Evolutionary conservation across 2,797 vertebrate genomes (phyloP).

Genomic region (Danio kyathit): DNA sequence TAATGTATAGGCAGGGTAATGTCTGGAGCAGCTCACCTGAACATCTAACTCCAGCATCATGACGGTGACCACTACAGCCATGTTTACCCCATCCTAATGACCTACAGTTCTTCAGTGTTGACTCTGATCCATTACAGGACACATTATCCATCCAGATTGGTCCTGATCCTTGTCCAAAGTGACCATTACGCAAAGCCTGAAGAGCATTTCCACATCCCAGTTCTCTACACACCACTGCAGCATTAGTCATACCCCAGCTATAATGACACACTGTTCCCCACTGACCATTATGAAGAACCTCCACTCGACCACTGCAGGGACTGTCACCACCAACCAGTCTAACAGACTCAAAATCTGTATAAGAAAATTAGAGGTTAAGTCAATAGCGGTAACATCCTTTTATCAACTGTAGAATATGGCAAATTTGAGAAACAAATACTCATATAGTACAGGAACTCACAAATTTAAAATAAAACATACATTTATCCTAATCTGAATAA

Average conservation of each 20-base stretch:
- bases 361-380: too few species aligned
- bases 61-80: slow-evolving; percentile 69
- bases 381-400: too few species aligned
- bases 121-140: slow-evolving; percentile 60
- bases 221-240: slow-evolving; percentile 66
- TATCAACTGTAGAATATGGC: too few species aligned
- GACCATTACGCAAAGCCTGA: accelerated
- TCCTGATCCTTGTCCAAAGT: slow-evolving; percentile 64
- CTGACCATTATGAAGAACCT: background rate
- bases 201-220: slow-evolving; percentile 65
- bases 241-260: slow-evolving; percentile 54
- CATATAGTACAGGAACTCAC: too few species aligned
- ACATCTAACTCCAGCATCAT: slow-evolving; percentile 69
- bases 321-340: background rate
- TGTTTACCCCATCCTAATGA: slow-evolving; percentile 66
- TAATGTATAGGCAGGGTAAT: too few species aligned
- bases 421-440: too few species aligned
- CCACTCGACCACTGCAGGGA: background rate
- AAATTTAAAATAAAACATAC: too few species aligned
- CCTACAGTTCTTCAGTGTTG: background rate
- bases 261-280: slow-evolving; percentile 30
- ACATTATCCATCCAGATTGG: slow-evolving; percentile 65
- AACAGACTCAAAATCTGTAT: too few species aligned
- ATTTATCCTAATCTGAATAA: too few species aligned
- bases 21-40: too few species aligned